These are phyloP conservation scores for Nematolebias whitei DNA, from an alignment of 2,113 vertebrate genomes.

Conservation along the genomic window DNA sequence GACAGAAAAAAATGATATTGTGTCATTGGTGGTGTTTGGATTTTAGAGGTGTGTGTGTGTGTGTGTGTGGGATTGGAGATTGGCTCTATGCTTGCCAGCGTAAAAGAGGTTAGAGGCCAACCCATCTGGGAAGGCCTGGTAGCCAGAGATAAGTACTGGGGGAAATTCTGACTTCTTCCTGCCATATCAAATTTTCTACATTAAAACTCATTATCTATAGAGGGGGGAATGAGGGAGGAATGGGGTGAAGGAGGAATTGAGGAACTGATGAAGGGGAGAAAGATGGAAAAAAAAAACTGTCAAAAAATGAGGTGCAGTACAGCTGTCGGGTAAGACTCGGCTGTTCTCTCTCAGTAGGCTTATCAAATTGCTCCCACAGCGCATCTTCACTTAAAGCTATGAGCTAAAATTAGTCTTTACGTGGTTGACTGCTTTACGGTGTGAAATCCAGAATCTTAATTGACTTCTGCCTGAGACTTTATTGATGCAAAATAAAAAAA, in stretches of 20 bases:
- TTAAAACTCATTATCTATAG: conserved; percentile 75
- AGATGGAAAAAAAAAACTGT: conserved; percentile 46
- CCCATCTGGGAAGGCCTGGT: conserved; percentile 65
- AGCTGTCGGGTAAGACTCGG: conserved; percentile 46
- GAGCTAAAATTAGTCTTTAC: conserved; percentile 68
- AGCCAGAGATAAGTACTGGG: conserved; percentile 70
- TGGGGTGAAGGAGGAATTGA: conserved; percentile 14
- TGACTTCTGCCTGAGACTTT: conserved; percentile 37
- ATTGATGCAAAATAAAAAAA: conserved; percentile 25
- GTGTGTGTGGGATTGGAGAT: background rate
- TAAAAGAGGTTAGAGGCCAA: conserved; percentile 65
- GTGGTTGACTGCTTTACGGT: conserved; percentile 22
- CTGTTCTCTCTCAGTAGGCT: conserved; percentile 40
- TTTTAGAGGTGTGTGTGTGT: conserved; percentile 22
- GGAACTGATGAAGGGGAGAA: conserved; percentile 14
- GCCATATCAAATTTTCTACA: conserved; percentile 72
- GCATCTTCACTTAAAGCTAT: conserved; percentile 44
- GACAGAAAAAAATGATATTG: conserved; percentile 21
- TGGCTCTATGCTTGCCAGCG: conserved; percentile 26
- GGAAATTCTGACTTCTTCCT: conserved; percentile 51
- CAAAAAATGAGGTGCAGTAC: conserved; percentile 33
- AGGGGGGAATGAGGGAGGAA: conserved; percentile 24
- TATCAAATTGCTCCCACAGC: conserved; percentile 51
- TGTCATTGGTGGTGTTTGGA: conserved; percentile 26
- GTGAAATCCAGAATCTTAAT: conserved; percentile 38